Percentiles rank a stretch among this genome's conserved stretches.
Conservation (phyloP, 2,888 invertebrate genomes). For the Ormyrus pomaceus region DNA sequence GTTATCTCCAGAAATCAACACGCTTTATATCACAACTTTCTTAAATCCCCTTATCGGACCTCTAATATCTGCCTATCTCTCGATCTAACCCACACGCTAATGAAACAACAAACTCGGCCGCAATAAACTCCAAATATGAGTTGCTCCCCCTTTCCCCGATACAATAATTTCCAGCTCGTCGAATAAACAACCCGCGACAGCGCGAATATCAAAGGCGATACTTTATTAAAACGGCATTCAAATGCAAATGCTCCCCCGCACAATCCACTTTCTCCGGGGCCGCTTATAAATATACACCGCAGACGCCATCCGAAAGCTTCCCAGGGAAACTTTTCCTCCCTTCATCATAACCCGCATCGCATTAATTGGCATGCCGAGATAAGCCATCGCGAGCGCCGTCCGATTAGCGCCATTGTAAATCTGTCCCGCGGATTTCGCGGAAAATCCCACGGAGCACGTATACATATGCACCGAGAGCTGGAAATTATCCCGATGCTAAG, state of each 20-base stretch:
- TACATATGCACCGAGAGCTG: not conserved
- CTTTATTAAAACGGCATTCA: constrained; percentile 23
- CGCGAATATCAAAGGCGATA: not conserved
- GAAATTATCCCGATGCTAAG: constrained; percentile 1
- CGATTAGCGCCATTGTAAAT: constrained; percentile 21
- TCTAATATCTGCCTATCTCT: not conserved
- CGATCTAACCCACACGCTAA: not conserved
- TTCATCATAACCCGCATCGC: constrained; percentile 49
- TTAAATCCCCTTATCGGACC: too few relatives aligned
- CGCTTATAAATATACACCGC: not conserved
- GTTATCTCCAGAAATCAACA: too few relatives aligned
- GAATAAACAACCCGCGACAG: not conserved
- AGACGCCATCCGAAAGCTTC: not conserved
- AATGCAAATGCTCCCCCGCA: constrained; percentile 20
- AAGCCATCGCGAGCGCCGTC: not conserved
- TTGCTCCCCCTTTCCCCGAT: not conserved
- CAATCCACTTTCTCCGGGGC: constrained; percentile 13
- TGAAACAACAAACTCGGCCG: not conserved
- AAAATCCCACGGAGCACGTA: constrained; percentile 18
- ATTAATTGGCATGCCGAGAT: constrained; percentile 38
- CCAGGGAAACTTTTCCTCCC: constrained; percentile 14
- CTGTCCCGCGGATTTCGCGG: constrained; percentile 1
- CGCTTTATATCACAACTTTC: too few relatives aligned
- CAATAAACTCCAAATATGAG: too few relatives aligned
- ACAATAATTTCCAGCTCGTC: constrained; percentile 17